Percentiles rank a stretch among this genome's conserved stretches.
phyloP scores from a whole-genome alignment of 2,113 vertebrate species.

The Phylloscopus trochiloides region DNA sequence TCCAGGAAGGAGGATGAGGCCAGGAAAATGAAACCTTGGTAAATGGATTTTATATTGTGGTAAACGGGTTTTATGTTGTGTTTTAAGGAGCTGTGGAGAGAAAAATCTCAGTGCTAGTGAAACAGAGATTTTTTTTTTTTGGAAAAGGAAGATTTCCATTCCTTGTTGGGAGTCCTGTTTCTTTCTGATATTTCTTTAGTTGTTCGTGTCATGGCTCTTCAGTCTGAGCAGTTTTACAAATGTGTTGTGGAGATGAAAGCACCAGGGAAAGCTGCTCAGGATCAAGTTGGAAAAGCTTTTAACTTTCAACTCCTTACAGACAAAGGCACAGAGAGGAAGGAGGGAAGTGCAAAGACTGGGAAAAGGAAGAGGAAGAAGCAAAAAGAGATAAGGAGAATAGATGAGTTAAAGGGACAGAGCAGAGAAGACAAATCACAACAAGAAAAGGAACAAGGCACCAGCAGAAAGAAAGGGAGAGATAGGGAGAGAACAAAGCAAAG shows the following conservation, averaged over 20 bases:
- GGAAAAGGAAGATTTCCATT: conserved; percentile 1
- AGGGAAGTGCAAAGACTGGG: background rate
- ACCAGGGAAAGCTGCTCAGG: conserved; percentile 68
- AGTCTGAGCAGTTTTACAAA: conserved; percentile 74
- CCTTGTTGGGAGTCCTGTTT: background rate
- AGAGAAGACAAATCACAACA: conserved; percentile 39
- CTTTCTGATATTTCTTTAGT: conserved; percentile 64
- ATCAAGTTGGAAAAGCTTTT: conserved; percentile 79
- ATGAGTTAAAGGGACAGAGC: conserved; percentile 24
- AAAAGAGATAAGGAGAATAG: conserved; percentile 23
- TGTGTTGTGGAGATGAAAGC: conserved; percentile 76
- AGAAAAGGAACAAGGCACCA: conserved; percentile 23
- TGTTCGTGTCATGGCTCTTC: conserved; percentile 72
- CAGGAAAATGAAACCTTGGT: background rate
- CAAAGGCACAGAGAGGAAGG: conserved; percentile 30
- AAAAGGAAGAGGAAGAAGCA: conserved; percentile 19
- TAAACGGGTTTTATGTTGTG: background rate
- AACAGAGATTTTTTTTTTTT: background rate
- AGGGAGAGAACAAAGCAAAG: conserved; percentile 36
- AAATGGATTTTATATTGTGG: background rate
- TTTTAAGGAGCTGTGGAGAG: background rate
- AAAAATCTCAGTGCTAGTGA: background rate
- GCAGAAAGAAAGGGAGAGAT: conserved; percentile 19
- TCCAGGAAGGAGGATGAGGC: background rate
- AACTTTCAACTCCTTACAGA: conserved; percentile 75